Evolutionary conservation across 35 echinoderm and acorn worm genomes (phyloP), one percentile per base, ranked within the genome.

Genomic region (Ophioderma brevispina): DNA sequence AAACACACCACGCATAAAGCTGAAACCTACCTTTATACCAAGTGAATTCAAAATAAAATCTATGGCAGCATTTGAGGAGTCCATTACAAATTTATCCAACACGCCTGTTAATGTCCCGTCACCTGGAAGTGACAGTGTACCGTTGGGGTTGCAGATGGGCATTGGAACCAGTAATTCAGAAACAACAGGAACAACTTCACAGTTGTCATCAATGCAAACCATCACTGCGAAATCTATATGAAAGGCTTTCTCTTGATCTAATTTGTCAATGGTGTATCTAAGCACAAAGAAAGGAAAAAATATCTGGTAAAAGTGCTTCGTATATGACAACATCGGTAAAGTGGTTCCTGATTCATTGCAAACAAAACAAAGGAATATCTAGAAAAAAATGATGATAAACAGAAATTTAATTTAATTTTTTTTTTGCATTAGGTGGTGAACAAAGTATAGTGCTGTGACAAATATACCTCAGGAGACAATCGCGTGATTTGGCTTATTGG

Each of bases 141-240:
- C n/a, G 32, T 83, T 83, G 0, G 40, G 39, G 40, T 83, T 83
- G 39, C 81, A 83, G 39, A 83, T 83, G 13, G 81, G 39, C 0
- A 83, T 83, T 31, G 39, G 39, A 42, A 83, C 81, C 13, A 10
- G 81, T 0, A 42, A 30, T 49, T 21, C 37, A 19, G 39, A 42
- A 2, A 83, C 21, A 0, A 83, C 15, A 0, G 39, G 36, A 43
- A 83, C 46, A 21, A 31, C 37, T 83, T 30, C 23, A n/a, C 81
- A 43, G 28, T 14, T 83, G 39, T 42, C 40, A 25, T 83, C 81
- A 42, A 83, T 83, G 39, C 81, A 83, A 36, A 83, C 30, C 30
- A 6, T 6, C 23, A 83, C 37, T 3, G 38, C 1, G 0, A 83
- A 40, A 32, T 83, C 81, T 2, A 83, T 83, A 31, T 42, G 39